Evolutionary conservation across 2,888 invertebrate species (phyloP).

Genomic region (Germaria angustata): DNA sequence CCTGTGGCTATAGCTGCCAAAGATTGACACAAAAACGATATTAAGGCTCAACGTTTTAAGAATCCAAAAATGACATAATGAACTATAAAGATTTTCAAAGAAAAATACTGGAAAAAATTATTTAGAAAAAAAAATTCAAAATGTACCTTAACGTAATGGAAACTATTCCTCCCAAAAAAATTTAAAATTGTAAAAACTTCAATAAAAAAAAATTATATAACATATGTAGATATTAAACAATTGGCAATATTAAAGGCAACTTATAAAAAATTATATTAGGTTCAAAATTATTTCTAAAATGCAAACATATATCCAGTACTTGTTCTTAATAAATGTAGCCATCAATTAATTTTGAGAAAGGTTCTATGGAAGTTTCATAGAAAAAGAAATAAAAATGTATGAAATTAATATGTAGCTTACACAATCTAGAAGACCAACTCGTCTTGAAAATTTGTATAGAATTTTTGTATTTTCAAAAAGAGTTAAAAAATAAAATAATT

Average conservation of each 20-base stretch:
- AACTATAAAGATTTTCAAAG: conserved; percentile 14
- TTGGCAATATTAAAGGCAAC: conserved; percentile 10
- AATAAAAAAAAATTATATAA: conserved; percentile 33
- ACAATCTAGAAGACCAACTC: too few relatives aligned
- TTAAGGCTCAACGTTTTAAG: conserved; percentile 33
- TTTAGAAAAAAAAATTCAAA: conserved; percentile 43
- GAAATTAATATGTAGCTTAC: too few relatives aligned
- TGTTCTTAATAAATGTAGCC: neutral
- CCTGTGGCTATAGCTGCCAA: conserved; percentile 78
- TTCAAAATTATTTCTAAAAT: neutral
- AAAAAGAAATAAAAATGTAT: too few relatives aligned
- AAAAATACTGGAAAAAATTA: conserved; percentile 16
- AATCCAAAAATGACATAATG: conserved; percentile 36
- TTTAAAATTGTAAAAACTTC: conserved; percentile 40
- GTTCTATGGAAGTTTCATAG: too few relatives aligned
- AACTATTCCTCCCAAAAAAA: conserved; percentile 39
- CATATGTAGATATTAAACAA: conserved; percentile 21
- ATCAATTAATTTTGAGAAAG: too few relatives aligned
- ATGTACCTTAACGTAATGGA: conserved; percentile 1
- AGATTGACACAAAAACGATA: conserved; percentile 73
- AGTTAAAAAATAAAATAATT: too few relatives aligned
- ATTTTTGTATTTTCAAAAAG: too few relatives aligned
- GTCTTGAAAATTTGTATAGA: too few relatives aligned
- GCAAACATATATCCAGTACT: neutral
- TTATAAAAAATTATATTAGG: neutral